Percentiles rank a stretch among this genome's conserved stretches.
Conservation (phyloP, 2,888 invertebrate genomes). For the Xylota sylvarum region DNA sequence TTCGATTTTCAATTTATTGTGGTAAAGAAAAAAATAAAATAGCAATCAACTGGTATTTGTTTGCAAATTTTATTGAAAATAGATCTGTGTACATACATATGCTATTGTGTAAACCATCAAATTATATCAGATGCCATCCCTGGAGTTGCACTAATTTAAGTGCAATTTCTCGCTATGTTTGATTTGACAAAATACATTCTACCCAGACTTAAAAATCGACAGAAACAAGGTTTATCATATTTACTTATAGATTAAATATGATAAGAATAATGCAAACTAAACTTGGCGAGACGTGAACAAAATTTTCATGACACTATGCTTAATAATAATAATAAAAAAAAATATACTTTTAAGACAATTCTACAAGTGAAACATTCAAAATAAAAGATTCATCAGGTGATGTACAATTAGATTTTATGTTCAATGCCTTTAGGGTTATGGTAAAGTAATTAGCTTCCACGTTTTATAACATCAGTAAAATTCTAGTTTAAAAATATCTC, state of each 20-base stretch:
- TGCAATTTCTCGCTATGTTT: too few species aligned
- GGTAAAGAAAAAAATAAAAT: not conserved
- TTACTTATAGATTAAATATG: not conserved
- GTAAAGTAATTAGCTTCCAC: not conserved
- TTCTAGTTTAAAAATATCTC: not conserved
- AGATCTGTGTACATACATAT: too few species aligned
- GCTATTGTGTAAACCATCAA: too few species aligned
- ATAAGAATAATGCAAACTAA: not conserved
- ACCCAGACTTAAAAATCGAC: not conserved
- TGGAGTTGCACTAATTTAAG: too few species aligned
- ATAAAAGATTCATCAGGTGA: not conserved
- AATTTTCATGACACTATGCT: not conserved
- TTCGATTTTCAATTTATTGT: not conserved
- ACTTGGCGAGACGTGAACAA: not conserved
- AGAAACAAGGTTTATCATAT: not conserved
- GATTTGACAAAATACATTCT: not conserved
- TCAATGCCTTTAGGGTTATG: not conserved
- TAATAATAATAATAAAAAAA: not conserved
- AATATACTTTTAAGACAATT: not conserved
- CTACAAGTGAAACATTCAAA: not conserved
- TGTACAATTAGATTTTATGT: not conserved
- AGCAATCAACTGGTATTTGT: not conserved
- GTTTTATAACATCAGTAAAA: slow-evolving; percentile 4
- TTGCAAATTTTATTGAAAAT: not conserved
- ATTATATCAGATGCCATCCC: too few species aligned